Percentiles rank a stretch among this genome's conserved stretches.
These are phyloP conservation scores for Diarsia dahlii DNA, from an alignment of 2,888 invertebrate species.

Conservation along the genomic window DNA sequence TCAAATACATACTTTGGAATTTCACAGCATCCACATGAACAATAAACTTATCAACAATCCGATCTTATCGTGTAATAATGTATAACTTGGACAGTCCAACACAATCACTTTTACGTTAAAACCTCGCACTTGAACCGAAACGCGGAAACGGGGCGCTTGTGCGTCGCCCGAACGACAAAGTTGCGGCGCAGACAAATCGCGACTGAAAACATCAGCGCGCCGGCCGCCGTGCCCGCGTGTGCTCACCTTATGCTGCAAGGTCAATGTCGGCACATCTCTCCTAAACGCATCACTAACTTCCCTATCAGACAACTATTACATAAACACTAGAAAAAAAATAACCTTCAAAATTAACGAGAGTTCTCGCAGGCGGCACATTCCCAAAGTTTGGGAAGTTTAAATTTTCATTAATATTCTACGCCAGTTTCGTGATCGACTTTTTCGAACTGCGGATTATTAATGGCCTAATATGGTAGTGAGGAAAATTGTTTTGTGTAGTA, in stretches of 20 bases:
- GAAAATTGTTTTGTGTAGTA: constrained; percentile 5
- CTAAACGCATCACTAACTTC: neutral
- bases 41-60: constrained; percentile 39
- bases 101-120: constrained; percentile 49
- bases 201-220: constrained; percentile 66
- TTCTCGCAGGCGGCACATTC: neutral
- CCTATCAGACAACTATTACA: neutral
- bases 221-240: constrained; percentile 43
- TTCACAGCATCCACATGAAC: constrained; percentile 44
- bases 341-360: neutral
- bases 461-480: neutral
- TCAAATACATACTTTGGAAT: constrained; percentile 53
- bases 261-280: constrained; percentile 62
- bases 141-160: constrained; percentile 45
- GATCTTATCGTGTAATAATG: constrained; percentile 4
- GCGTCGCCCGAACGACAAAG: constrained; percentile 56
- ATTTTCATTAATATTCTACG: constrained; percentile 5
- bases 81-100: constrained; percentile 37
- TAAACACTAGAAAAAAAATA: neutral
- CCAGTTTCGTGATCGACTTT: constrained; percentile 16
- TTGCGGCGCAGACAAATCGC: constrained; percentile 62
- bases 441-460: constrained; percentile 8
- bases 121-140: constrained; percentile 44
- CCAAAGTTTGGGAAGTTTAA: constrained; percentile 6
- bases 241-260: constrained; percentile 53